These are phyloP conservation scores for Dyspetes luteomarginatus DNA, from an alignment of 2,888 invertebrate genomes.

Conservation along the genomic window DNA sequence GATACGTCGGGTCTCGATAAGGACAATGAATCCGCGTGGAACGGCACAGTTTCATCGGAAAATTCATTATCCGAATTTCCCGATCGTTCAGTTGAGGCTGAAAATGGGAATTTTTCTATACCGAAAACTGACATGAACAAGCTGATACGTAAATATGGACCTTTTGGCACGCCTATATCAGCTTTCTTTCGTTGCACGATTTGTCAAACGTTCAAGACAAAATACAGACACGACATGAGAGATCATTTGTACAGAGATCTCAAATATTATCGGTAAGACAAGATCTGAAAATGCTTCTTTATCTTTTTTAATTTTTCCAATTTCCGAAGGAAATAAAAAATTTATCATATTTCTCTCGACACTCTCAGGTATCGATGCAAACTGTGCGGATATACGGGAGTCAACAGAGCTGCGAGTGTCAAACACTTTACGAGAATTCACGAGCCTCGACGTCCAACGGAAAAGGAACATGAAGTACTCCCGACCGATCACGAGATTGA, in stretches of 20 bases:
- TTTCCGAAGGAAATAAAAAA: not conserved
- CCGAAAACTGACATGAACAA: conserved; percentile 30
- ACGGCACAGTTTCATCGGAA: conserved; percentile 26
- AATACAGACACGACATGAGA: conserved; percentile 86
- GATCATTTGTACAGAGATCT: conserved; percentile 89
- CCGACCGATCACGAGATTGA: conserved; percentile 84
- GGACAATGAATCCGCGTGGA: conserved; percentile 39
- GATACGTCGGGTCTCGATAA: conserved; percentile 65
- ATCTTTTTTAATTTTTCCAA: conserved; percentile 13
- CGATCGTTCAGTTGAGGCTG: conserved; percentile 28
- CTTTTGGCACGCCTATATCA: conserved; percentile 85
- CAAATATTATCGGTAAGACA: conserved; percentile 86
- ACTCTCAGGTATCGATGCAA: conserved; percentile 86
- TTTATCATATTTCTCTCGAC: conserved; percentile 62
- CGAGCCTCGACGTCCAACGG: conserved; percentile 82
- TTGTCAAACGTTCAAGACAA: conserved; percentile 86
- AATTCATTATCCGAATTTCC: conserved; percentile 26
- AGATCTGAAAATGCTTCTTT: not conserved
- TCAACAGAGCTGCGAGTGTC: conserved; percentile 85
- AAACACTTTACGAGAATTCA: conserved; percentile 84
- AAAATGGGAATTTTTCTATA: conserved; percentile 14
- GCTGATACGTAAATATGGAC: conserved; percentile 74
- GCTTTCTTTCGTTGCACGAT: conserved; percentile 86
- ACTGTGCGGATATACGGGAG: conserved; percentile 86
- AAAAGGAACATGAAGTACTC: conserved; percentile 76